Conservation (phyloP, 2,113 vertebrate species). For the Pachyramphus minor region DNA sequence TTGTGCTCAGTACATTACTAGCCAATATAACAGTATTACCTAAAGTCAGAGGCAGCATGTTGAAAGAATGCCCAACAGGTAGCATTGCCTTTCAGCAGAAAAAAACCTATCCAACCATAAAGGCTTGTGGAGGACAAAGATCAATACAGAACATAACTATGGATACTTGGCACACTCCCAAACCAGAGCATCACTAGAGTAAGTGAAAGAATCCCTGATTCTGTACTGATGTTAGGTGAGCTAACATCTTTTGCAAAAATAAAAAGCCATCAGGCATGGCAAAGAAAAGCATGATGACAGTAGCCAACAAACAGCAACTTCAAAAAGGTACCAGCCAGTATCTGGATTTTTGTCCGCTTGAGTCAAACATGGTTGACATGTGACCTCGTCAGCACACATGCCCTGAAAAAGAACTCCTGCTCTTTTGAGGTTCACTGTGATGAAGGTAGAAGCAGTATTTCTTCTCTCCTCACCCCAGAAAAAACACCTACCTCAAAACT, state of each 20-base stretch:
- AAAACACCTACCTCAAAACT: not conserved
- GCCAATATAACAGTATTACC: not conserved
- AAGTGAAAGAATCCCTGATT: not conserved
- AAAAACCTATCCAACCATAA: not conserved
- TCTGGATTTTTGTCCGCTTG: not conserved
- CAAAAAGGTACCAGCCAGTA: not conserved
- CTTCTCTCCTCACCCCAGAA: not conserved
- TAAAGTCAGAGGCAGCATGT: not conserved
- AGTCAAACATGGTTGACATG: rapidly evolving
- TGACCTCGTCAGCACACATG: not conserved
- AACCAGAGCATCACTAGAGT: not conserved
- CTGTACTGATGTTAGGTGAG: not conserved
- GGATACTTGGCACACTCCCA: not conserved
- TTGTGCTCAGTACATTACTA: not conserved
- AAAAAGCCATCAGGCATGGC: not conserved
- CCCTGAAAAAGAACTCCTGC: not conserved
- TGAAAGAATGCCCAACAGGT: not conserved
- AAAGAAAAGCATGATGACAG: not conserved
- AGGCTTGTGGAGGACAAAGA: not conserved
- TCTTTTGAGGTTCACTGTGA: not conserved
- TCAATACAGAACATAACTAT: not conserved
- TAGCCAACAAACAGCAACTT: not conserved
- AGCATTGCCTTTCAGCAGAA: not conserved
- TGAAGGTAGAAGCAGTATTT: not conserved
- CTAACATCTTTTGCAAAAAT: not conserved